Base-by-base conservation (phyloP, 2,797 vertebrate genomes). In the Sebastes kiyomatsui region DNA sequence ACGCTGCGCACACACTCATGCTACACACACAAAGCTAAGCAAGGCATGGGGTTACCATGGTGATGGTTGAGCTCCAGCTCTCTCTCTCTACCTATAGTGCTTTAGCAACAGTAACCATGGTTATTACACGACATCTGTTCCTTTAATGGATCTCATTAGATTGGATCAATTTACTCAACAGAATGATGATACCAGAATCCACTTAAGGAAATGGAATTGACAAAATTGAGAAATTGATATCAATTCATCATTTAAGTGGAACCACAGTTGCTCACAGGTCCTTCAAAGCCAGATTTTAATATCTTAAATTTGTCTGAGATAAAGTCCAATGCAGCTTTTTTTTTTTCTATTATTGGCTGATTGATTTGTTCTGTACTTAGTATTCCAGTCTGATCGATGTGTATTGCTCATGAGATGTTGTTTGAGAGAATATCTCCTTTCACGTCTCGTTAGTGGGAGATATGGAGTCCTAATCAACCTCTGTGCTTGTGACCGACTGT, bases 11-110 rank as follows among this genome's bases (percentile, higher is more conserved):
- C 66, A 54, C 27, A 28, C 18, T 28, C 35, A 72, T 61, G 42
- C 56, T 49, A 59, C 84, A 83, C 75, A 69, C 68, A 79, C 69
- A 74, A 35, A 81, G 74, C 88, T 87, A 90, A 84, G 85, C 74
- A 87, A 90, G 90, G 85, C 90, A 90, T 84, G 88, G 81, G 84
- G 94, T 94, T 94, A 87, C 94, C 92, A 94, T 94, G 90, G 94
- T 60, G 90, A 94, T 88, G 88, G 87, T 87, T 86, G 84, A 91
- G 90, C 90, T 90, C 82, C 84, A 90, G 69, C 49, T 52, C 49
- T 89, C 62, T 78, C 65, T 35, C 81, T 90, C 85, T 87, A 90
- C 91, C 89, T 93, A 90, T 93, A 92, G 90, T 88, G 67, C 88
- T 92, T 91, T 83, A 89, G 89, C 88, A 93, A 93, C 88, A 67